Conservation (phyloP, 92 coral and sea anemone genomes). For the Palythoa grandiflora region DNA sequence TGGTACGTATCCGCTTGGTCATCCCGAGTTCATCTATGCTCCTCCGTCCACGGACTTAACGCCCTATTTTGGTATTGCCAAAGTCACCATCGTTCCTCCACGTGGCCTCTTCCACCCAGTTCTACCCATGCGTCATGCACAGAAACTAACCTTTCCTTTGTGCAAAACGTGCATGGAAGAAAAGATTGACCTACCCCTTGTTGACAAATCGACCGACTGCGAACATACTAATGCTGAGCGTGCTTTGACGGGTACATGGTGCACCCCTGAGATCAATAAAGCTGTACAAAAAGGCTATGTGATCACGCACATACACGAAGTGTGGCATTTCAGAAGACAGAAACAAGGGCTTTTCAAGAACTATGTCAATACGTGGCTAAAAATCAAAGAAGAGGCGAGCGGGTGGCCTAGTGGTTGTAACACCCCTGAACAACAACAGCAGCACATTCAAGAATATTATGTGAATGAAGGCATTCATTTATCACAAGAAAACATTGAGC, state of each 20-base stretch:
- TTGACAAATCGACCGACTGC: not conserved
- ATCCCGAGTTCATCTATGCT: not conserved
- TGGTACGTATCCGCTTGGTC: not conserved
- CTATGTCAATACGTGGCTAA: constrained; percentile 36
- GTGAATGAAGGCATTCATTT: not conserved
- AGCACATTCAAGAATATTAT: not conserved
- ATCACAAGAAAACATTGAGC: not conserved
- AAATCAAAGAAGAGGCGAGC: constrained; percentile 6
- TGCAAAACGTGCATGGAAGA: not conserved
- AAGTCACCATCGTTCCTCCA: not conserved
- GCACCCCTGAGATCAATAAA: not conserved
- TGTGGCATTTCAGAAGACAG: not conserved
- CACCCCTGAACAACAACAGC: not conserved
- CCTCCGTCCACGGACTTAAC: not conserved
- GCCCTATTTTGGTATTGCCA: not conserved
- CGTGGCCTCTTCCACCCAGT: not conserved
- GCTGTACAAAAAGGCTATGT: constrained; percentile 18
- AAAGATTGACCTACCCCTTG: not conserved
- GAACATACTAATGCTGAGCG: not conserved
- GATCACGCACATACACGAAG: constrained; percentile 1
- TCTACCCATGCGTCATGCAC: not conserved
- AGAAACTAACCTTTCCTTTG: not conserved
- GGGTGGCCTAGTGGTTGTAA: constrained; percentile 22
- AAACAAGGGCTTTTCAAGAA: not conserved
- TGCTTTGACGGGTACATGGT: constrained; percentile 23